These are phyloP conservation scores for Rhinopomastus cyanomelas DNA, from an alignment of 2,113 vertebrate species.

Conservation along the genomic window DNA sequence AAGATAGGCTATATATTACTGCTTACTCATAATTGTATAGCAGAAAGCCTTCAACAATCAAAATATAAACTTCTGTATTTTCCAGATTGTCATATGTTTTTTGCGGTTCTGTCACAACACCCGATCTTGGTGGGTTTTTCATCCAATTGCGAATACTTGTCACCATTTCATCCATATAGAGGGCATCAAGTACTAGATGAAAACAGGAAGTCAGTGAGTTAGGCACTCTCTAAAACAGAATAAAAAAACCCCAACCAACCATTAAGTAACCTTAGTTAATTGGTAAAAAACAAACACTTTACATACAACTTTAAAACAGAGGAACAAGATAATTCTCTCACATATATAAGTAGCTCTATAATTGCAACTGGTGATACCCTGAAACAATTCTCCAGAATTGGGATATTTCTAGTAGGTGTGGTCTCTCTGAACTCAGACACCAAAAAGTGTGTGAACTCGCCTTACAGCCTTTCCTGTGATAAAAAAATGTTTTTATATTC, in stretches of 20 bases:
- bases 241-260: background rate
- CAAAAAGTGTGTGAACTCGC: background rate
- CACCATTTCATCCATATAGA: conserved; percentile 92
- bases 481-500: background rate
- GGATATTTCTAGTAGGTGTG: background rate
- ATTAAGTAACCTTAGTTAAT: background rate
- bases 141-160: conserved; percentile 75
- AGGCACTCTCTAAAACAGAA: background rate
- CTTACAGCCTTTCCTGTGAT: background rate
- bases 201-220: background rate
- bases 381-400: background rate
- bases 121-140: conserved; percentile 59
- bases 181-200: conserved; percentile 83
- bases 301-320: background rate
- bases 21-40: conserved; percentile 91
- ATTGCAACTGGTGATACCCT: background rate
- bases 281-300: background rate
- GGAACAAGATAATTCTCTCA: background rate
- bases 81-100: background rate
- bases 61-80: conserved; percentile 67
- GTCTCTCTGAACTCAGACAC: background rate
- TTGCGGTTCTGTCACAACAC: background rate
- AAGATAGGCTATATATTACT: background rate
- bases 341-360: background rate
- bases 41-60: conserved; percentile 94